These are phyloP conservation scores for Chelon labrosus DNA, from an alignment of 2,797 vertebrate species.

Conservation along the genomic window DNA sequence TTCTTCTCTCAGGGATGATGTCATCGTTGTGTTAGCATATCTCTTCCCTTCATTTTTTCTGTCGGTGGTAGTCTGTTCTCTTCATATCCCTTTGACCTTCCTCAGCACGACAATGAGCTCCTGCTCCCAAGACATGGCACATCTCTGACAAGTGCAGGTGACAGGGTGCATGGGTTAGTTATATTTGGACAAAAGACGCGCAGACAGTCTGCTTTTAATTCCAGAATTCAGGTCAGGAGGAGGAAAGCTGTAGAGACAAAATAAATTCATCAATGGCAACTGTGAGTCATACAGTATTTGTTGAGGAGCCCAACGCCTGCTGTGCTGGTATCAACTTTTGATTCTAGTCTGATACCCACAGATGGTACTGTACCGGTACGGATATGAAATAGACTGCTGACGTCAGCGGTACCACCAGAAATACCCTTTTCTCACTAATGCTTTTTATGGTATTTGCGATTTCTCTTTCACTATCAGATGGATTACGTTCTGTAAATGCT, in stretches of 20 bases:
- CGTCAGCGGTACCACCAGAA: constrained; percentile 29
- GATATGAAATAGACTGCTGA: constrained; percentile 38
- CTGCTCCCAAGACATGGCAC: constrained; percentile 52
- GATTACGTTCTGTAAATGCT: no score
- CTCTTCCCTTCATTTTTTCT: constrained; percentile 30
- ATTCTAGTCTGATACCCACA: constrained; percentile 56
- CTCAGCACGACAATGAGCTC: constrained; percentile 42
- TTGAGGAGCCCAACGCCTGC: constrained; percentile 44
- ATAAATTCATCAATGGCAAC: constrained; percentile 55
- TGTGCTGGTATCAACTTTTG: constrained; percentile 56
- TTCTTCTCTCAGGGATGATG: constrained; percentile 70
- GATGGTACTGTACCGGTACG: constrained; percentile 37
- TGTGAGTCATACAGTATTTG: constrained; percentile 58
- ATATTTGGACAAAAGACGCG: constrained; percentile 72
- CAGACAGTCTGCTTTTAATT: constrained; percentile 71
- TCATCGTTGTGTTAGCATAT: constrained; percentile 73
- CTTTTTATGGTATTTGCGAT: constrained; percentile 5
- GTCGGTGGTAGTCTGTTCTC: constrained; percentile 45
- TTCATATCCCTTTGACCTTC: constrained; percentile 58
- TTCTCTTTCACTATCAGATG: neutral
- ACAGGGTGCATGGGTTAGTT: constrained; percentile 61
- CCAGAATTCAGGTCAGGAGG: constrained; percentile 68
- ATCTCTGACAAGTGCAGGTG: constrained; percentile 64
- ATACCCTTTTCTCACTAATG: constrained; percentile 19
- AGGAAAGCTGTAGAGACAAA: constrained; percentile 56